These are phyloP conservation scores for Eurytemora carolleeae DNA, from an alignment of 1,140 invertebrate genomes.

Conservation along the genomic window DNA sequence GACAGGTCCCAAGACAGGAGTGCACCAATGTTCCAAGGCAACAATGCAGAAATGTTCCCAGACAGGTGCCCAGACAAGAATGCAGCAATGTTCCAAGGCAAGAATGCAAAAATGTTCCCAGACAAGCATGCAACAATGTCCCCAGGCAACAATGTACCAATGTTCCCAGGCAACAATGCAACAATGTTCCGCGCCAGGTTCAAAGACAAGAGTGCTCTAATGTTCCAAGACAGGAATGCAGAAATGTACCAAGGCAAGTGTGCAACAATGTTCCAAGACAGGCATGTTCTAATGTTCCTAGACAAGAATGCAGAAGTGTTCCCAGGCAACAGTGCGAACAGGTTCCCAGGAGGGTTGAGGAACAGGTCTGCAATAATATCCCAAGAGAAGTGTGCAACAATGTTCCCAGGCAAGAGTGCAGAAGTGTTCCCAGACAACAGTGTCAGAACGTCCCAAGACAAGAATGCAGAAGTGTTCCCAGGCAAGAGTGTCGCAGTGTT, in stretches of 20 bases:
- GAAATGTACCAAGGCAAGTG: slow-evolving; percentile 3
- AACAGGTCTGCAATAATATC: too few species aligned
- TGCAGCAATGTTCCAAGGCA: too few species aligned
- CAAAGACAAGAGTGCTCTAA: not conserved
- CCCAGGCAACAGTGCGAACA: not conserved
- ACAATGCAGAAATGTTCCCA: slow-evolving; percentile 5
- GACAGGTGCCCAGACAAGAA: slow-evolving; percentile 8
- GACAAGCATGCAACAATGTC: slow-evolving; percentile 4
- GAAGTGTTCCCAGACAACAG: slow-evolving; percentile 11
- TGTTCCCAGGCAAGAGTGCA: not conserved
- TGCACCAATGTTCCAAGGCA: too few species aligned
- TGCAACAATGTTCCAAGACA: slow-evolving; percentile 2
- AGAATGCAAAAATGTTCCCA: slow-evolving; percentile 1
- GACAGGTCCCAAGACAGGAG: not conserved
- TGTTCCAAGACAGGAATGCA: slow-evolving; percentile 10
- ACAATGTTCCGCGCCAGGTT: slow-evolving; percentile 9
- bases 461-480: not conserved
- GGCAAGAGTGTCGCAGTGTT: slow-evolving; percentile 6
- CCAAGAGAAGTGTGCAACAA: not conserved
- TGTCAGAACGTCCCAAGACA: not conserved
- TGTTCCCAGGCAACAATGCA: slow-evolving; percentile 2
- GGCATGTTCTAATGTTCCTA: slow-evolving; percentile 1
- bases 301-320: slow-evolving; percentile 4
- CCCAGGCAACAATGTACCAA: not conserved
- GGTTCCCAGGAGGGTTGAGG: slow-evolving; percentile 3